Conservation (phyloP, 2,797 vertebrate species). For the Onychomys arenicola region DNA sequence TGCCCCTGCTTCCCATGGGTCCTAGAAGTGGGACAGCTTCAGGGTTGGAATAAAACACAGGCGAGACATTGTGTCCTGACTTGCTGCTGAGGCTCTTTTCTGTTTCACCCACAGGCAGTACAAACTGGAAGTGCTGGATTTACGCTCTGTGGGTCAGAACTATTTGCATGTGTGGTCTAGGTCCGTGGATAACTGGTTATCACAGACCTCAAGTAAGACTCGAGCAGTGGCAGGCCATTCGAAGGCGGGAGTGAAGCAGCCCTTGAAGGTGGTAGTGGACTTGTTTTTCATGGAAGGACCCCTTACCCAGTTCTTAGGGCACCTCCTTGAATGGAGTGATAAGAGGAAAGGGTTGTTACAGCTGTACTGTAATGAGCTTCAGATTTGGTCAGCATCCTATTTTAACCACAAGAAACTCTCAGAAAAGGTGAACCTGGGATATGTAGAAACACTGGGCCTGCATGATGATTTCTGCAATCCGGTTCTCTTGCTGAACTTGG, state of each 20-base stretch:
- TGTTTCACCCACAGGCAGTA: neutral
- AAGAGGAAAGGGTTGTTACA: neutral
- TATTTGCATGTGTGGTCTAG: neutral
- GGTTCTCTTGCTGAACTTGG: no score
- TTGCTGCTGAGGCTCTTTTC: neutral
- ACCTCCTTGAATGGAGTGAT: neutral
- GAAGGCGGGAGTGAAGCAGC: rapidly evolving
- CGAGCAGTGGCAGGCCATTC: rapidly evolving
- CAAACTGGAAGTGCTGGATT: neutral
- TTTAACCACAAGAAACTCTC: no score
- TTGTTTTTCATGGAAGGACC: neutral
- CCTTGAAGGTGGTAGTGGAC: neutral
- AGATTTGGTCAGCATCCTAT: slow-evolving; percentile 66
- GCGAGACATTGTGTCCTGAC: no score
- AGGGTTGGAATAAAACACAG: neutral
- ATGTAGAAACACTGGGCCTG: no score
- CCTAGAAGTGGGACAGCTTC: neutral
- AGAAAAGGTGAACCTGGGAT: no score
- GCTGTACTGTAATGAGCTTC: slow-evolving; percentile 8
- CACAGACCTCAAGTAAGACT: neutral
- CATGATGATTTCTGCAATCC: no score
- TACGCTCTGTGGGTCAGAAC: neutral
- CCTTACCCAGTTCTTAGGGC: no score
- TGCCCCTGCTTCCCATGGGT: no score
- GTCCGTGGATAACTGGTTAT: rapidly evolving